Percentiles rank a stretch among this genome's conserved stretches.
These are phyloP conservation scores for Melinaea marsaeus DNA, from an alignment of 2,888 invertebrate genomes.

Conservation along the genomic window DNA sequence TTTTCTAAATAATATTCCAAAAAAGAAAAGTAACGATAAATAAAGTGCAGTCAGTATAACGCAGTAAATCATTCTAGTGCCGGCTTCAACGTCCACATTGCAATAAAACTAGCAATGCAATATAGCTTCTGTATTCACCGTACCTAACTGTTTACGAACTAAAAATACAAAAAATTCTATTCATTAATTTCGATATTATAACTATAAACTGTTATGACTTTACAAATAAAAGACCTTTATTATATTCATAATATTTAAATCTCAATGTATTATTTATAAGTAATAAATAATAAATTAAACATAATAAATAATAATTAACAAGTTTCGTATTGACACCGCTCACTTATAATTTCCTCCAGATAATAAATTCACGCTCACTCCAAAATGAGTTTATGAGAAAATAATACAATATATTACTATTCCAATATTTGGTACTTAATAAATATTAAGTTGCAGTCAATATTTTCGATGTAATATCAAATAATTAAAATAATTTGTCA, in stretches of 20 bases:
- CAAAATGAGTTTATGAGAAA: no score
- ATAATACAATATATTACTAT: no score
- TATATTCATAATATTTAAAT: no score
- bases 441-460: no score
- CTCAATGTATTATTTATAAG: no score
- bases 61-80: constrained; percentile 69
- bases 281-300: no score
- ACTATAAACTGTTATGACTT: background rate
- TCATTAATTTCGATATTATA: background rate
- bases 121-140: no score
- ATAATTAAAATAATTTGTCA: no score
- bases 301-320: constrained; percentile 54
- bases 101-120: constrained; percentile 75
- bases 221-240: no score
- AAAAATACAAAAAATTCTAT: no score
- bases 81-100: constrained; percentile 66
- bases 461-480: no score
- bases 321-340: constrained; percentile 51
- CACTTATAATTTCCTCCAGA: constrained; percentile 11
- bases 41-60: constrained; percentile 50
- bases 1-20: constrained; percentile 40
- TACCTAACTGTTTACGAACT: constrained; percentile 25
- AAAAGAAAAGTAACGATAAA: constrained; percentile 47
- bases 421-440: no score
- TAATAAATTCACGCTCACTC: background rate